Conservation (phyloP, 2,888 invertebrate genomes). For the Eubasilissa splendida region DNA sequence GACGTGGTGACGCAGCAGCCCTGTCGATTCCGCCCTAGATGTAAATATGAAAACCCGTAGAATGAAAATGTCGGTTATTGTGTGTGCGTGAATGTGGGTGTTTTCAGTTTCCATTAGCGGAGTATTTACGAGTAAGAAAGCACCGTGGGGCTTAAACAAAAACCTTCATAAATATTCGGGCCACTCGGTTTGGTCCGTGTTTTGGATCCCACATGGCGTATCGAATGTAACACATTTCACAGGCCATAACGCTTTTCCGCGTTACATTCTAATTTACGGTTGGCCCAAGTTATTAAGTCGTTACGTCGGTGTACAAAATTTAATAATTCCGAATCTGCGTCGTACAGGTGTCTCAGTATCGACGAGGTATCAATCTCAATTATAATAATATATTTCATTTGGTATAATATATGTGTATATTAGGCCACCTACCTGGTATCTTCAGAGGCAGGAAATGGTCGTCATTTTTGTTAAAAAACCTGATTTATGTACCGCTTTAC, state of each 20-base stretch:
- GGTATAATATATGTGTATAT: too few species aligned
- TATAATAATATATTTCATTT: too few species aligned
- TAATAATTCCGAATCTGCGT: too few species aligned
- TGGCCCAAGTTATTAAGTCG: conserved; percentile 31
- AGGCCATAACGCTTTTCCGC: conserved; percentile 43
- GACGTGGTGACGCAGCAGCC: too few species aligned
- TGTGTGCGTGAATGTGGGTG: not conserved
- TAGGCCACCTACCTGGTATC: too few species aligned
- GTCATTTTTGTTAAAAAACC: too few species aligned
- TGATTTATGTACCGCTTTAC: too few species aligned
- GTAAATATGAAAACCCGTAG: conserved; percentile 5
- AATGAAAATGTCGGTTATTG: not conserved
- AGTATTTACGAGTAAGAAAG: conserved; percentile 38
- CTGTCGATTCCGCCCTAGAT: not conserved
- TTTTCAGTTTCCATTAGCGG: conserved; percentile 22
- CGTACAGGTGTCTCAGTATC: too few species aligned
- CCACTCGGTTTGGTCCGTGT: conserved; percentile 28
- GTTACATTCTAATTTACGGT: conserved; percentile 41
- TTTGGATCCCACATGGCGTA: conserved; percentile 48
- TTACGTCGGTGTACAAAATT: conserved; percentile 11
- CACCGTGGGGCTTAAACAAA: conserved; percentile 41
- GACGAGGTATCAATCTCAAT: too few species aligned
- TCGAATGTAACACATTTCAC: conserved; percentile 49
- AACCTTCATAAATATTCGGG: conserved; percentile 40
- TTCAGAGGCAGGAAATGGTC: too few species aligned